Evolutionary conservation across 2,888 invertebrate genomes (phyloP), one percentile per base, ranked within the genome.

Genomic region (Pantelozetes paolii): DNA sequence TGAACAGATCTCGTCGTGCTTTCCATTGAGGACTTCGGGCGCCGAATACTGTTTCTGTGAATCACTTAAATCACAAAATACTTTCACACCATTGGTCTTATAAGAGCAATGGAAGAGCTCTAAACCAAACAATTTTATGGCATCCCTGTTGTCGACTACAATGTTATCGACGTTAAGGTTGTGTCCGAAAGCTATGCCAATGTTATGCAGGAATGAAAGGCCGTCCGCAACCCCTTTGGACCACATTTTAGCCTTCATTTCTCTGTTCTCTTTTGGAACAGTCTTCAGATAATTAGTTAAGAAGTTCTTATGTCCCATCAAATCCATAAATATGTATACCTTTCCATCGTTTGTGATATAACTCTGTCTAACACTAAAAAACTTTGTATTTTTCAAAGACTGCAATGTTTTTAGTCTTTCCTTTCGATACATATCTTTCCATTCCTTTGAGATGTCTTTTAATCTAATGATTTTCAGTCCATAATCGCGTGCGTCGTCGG

Each of bases 221-320:
- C 69, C 36, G 1, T 69, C 45, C 13, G 40, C 36, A 6, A 69
- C 23, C 3, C 2, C 15, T 57, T 57, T 57, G 1, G 32, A 30
- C 42, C 69, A 45, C 2, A 42, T 28, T 8, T 45, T 69, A 1
- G 40, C 45, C 45, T 36, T 69, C 26, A 15, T 13, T 69, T 36
- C 69, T 1, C 69, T 30, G 13, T 23, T 69, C 13, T 28, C 69
- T 15, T 11, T 69, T 15, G 42, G 40, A 36, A 15, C 15, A 2
- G 15, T 69, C 28, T 69, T 45, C 13, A 69, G n/a, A 5, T 36
- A 13, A 6, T 36, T 36, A 2, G 1, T 15, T 2, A 69, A 13
- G 69, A 69, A 69, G 13, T 13, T 69, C 69, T 69, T 69, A 18
- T 69, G 69, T 69, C 42, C 69, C 20, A 23, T n/a, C n/a, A 69